A percentile compares a stretch with the other conserved stretches of the same genome.
Evolutionary conservation across 2,888 invertebrate species (phyloP).

Genomic region (Drosophila phalerata): DNA sequence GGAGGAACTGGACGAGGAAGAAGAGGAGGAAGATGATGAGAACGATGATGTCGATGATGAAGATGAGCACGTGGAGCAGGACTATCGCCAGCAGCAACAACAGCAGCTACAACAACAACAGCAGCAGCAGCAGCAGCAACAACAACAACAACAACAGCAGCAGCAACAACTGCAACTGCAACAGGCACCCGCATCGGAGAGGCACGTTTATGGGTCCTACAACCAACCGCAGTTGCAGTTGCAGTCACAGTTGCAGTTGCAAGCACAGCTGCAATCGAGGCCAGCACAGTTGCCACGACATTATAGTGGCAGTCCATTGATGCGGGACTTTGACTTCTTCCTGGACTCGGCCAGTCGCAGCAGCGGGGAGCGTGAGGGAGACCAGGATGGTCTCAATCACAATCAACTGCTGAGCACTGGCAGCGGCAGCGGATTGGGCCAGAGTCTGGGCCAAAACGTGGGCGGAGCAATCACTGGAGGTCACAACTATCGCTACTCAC

Average conservation of each 20-base stretch:
- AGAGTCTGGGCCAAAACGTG: slow-evolving; percentile 50
- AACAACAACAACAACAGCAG: slow-evolving; percentile 40
- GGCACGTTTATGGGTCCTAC: slow-evolving; percentile 54
- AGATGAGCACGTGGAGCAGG: slow-evolving; percentile 58
- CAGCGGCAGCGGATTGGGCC: slow-evolving; percentile 83
- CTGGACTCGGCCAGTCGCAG: slow-evolving; percentile 85
- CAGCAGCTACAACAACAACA: slow-evolving; percentile 46
- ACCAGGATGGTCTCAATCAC: slow-evolving; percentile 84
- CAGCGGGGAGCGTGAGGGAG: slow-evolving; percentile 84
- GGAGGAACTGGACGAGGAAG: slow-evolving; percentile 68
- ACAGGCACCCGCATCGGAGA: slow-evolving; percentile 40
- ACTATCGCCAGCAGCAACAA: slow-evolving; percentile 62
- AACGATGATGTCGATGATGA: slow-evolving; percentile 79
- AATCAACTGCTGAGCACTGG: slow-evolving; percentile 78
- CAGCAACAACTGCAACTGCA: slow-evolving; percentile 33
- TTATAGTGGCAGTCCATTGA: slow-evolving; percentile 80
- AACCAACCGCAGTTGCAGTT: slow-evolving; percentile 52
- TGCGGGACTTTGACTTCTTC: slow-evolving; percentile 85
- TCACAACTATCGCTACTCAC: slow-evolving; percentile 93
- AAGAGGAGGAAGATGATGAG: slow-evolving; percentile 72
- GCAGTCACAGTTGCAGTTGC: slow-evolving; percentile 54
- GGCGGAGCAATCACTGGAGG: slow-evolving; percentile 58
- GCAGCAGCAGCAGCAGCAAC: slow-evolving; percentile 39
- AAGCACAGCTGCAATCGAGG: slow-evolving; percentile 56
- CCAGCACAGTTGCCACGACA: slow-evolving; percentile 68